Base-by-base conservation (phyloP, 2,888 invertebrate genomes). In the Electrophaes corylata region DNA sequence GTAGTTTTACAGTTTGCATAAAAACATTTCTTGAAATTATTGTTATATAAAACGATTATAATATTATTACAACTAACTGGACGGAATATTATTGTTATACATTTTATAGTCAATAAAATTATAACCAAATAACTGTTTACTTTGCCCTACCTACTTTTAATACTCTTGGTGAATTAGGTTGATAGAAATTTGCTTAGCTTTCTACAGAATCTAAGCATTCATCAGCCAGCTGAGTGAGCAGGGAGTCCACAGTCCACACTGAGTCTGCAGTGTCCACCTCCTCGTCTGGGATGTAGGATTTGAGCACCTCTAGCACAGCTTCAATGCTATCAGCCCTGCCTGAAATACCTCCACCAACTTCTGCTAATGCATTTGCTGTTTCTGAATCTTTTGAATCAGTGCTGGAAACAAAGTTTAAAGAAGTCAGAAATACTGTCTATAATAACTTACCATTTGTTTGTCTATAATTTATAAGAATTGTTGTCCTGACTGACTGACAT, bases 191-290 rank as follows among this genome's bases (percentile, higher is more conserved):
- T 10, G 1, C 26, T 29, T 10, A 29, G 26, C 10, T 2, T 10
- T 29, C 26, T 6, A 10, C 29, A 26, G 54, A 8, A 47, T 81
- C 77, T 39, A 73, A 73, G 20, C 63, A 69, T 37, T 85, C 86
- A 44, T 90, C 88, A 10, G 83, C 78, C 1, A 92, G 72, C 59
- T 91, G 83, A 26, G 83, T 79, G 1, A 92, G 72, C 57, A 92
- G 70, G 0, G 87, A 83, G 59, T 91, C 91, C 0, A 91, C 80
- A 0, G 90, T 89, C 92, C 92, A 92, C 14, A 89, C 82, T 0
- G 80, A 80, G 59, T 92, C 92, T 3, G 85, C 81, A 0, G 79
- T 78, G 35, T 91, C 91, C 12, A 75, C 59, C 51, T 89, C 86
- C 14, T 81, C 86, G 3, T 80, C 72, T 0, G 91, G 90, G 47